Evolutionary conservation across 2,113 vertebrate genomes (phyloP).

Genomic region (Tor tambroides): DNA sequence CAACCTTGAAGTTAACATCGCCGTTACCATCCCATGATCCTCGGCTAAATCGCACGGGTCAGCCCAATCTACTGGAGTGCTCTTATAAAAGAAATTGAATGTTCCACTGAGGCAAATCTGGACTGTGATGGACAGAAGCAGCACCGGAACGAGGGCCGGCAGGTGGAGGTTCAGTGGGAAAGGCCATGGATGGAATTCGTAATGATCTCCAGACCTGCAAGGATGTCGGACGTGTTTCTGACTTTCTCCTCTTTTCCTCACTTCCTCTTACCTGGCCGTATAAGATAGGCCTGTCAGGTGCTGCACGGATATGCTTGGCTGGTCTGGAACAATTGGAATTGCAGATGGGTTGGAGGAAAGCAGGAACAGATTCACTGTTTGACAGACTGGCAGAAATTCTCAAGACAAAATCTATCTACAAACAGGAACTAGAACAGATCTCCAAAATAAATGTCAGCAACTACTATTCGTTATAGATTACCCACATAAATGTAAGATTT

Average conservation of each 20-base stretch:
- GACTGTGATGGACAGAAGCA: constrained; percentile 75
- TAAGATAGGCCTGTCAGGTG: constrained; percentile 73
- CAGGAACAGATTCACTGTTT: constrained; percentile 21
- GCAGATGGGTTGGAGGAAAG: constrained; percentile 67
- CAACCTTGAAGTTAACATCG: constrained; percentile 67
- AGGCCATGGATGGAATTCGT: constrained; percentile 74
- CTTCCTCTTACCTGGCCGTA: constrained; percentile 62
- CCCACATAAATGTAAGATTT: not conserved
- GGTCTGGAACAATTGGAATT: constrained; percentile 72
- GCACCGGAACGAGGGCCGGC: constrained; percentile 56
- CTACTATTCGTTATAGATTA: not conserved
- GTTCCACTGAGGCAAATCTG: constrained; percentile 71
- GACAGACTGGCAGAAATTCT: constrained; percentile 44
- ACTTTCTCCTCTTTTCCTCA: constrained; percentile 61
- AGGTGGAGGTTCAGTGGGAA: constrained; percentile 45
- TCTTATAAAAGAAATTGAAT: constrained; percentile 77
- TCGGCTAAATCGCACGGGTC: constrained; percentile 66
- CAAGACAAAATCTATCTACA: constrained; percentile 13
- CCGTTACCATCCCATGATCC: constrained; percentile 58
- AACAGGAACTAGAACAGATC: not conserved
- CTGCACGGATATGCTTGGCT: constrained; percentile 71
- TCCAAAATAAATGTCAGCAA: not conserved
- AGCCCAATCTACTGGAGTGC: constrained; percentile 74
- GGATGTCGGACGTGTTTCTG: not conserved
- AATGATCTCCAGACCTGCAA: constrained; percentile 71